phyloP scores from a whole-genome alignment of 2,888 invertebrate genomes.

The Therioaphis trifolii region DNA sequence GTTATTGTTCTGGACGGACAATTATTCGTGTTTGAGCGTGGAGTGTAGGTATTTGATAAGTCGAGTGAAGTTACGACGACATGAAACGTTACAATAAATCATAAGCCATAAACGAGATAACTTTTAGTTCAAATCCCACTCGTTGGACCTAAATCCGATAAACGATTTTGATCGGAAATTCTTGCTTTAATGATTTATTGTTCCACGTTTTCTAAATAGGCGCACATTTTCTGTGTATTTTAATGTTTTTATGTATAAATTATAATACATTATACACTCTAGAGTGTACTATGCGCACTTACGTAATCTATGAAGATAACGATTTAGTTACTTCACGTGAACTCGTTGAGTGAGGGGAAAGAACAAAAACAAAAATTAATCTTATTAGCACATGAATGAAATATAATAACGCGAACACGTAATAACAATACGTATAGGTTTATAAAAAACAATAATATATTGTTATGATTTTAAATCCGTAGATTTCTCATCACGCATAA shows the following conservation, averaged over 20 bases:
- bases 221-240: not conserved
- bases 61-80: conserved; percentile 4
- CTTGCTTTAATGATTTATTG: conserved; percentile 30
- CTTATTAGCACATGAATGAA: not conserved
- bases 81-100: conserved; percentile 30
- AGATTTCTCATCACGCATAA: not conserved
- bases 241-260: not conserved
- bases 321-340: conserved; percentile 1
- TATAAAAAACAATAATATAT: not conserved
- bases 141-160: conserved; percentile 35
- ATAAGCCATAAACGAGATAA: conserved; percentile 10
- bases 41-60: conserved; percentile 24
- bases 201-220: not conserved
- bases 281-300: not conserved
- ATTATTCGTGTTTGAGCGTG: not conserved
- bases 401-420: not conserved
- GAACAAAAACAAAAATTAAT: not conserved
- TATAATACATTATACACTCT: not conserved
- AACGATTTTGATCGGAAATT: conserved; percentile 22
- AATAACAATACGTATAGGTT: not conserved
- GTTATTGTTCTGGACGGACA: conserved; percentile 31
- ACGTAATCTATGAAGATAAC: not conserved
- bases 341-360: not conserved
- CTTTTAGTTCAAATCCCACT: conserved; percentile 19
- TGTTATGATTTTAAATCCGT: not conserved